These are phyloP conservation scores for Harpagoxenus sublaevis DNA, from an alignment of 2,888 invertebrate species.

Conservation along the genomic window DNA sequence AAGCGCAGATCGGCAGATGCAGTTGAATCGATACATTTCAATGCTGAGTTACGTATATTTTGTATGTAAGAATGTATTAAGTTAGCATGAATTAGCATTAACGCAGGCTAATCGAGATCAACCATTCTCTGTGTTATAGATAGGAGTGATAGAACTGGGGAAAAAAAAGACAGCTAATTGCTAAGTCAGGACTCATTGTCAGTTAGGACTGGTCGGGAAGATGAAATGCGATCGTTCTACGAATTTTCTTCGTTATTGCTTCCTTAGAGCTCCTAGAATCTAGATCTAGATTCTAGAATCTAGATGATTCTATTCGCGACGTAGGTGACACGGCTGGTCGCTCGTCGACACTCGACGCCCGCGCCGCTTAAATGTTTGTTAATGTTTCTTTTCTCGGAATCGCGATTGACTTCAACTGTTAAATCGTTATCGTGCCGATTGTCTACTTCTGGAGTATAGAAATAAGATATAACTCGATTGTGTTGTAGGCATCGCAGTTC, in stretches of 20 bases:
- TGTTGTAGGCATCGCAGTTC: background rate
- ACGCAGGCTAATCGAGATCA: background rate
- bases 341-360: too few species aligned
- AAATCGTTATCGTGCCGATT: background rate
- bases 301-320: slow-evolving; percentile 4
- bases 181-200: background rate
- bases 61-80: background rate
- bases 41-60: background rate
- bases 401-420: background rate
- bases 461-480: background rate
- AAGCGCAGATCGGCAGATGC: background rate
- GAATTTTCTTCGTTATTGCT: background rate
- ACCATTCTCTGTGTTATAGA: slow-evolving; percentile 9
- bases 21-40: background rate
- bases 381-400: background rate
- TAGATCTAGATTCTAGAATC: slow-evolving; percentile 3
- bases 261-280: background rate
- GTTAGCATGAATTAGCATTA: background rate
- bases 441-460: background rate
- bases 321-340: background rate
- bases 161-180: background rate
- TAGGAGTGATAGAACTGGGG: background rate
- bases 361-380: background rate
- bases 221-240: background rate
- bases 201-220: background rate